Percentiles rank a stretch among this genome's conserved stretches.
phyloP scores from a whole-genome alignment of 2,113 vertebrate genomes.

The Phyllopteryx taeniolatus region DNA sequence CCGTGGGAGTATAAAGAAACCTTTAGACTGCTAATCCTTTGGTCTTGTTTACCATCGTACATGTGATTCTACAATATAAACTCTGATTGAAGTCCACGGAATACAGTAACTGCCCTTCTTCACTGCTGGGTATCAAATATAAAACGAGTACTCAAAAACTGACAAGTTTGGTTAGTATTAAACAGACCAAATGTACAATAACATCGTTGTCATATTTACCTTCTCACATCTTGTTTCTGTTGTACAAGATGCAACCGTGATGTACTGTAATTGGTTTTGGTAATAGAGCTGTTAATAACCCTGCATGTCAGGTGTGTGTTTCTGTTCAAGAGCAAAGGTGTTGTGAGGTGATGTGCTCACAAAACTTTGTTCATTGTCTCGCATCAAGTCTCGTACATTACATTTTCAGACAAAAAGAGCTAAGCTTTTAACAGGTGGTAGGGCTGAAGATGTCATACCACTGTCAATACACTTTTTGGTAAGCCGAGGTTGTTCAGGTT shows the following conservation, averaged over 20 bases:
- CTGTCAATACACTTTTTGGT: neutral
- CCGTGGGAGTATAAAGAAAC: no score
- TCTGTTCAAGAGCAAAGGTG: neutral
- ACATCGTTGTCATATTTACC: neutral
- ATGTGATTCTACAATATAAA: slow-evolving; percentile 24
- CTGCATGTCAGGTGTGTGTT: neutral
- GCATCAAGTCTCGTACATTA: neutral
- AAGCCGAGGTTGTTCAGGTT: slow-evolving; percentile 13
- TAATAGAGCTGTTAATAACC: neutral
- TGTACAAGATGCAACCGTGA: neutral
- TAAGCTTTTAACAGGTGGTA: neutral
- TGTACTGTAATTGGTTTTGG: neutral
- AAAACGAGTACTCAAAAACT: neutral
- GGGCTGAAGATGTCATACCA: neutral
- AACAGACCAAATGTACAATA: neutral
- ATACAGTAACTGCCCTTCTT: neutral
- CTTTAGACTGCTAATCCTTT: neutral
- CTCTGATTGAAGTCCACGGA: no score
- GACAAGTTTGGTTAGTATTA: neutral
- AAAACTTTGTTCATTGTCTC: no score
- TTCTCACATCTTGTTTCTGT: neutral
- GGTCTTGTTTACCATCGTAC: slow-evolving; percentile 19
- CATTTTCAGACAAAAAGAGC: neutral
- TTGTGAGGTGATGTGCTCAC: neutral
- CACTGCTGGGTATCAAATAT: neutral